phyloP scores from a whole-genome alignment of 2,888 invertebrate species.

The Idaea straminata region DNA sequence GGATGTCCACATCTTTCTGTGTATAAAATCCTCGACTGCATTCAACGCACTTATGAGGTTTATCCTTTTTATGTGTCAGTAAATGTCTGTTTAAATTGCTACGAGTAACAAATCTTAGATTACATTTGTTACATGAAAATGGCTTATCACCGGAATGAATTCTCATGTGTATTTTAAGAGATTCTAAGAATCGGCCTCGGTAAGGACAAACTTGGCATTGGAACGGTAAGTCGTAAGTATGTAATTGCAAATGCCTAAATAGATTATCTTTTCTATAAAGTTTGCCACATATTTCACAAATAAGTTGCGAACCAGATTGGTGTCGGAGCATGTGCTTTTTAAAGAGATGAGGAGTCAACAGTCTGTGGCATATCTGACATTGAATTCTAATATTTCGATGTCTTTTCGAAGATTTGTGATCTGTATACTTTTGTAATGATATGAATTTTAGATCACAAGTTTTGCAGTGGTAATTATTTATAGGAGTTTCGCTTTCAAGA shows the following conservation, averaged over 20 bases:
- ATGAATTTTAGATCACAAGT: conserved; percentile 21
- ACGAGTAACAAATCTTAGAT: conserved; percentile 48
- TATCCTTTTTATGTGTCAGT: conserved; percentile 52
- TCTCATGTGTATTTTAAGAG: conserved; percentile 53
- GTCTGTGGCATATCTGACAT: conserved; percentile 36
- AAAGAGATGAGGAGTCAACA: conserved; percentile 41
- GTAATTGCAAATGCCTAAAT: conserved; percentile 47
- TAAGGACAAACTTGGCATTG: conserved; percentile 56
- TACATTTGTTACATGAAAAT: conserved; percentile 54
- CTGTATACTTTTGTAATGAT: conserved; percentile 14
- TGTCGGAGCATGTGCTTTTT: conserved; percentile 43
- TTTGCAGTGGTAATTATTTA: conserved; percentile 16
- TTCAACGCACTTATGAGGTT: conserved; percentile 51
- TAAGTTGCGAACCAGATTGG: conserved; percentile 41
- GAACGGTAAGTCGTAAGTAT: conserved; percentile 50
- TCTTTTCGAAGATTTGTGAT: conserved; percentile 19
- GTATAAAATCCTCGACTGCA: conserved; percentile 53
- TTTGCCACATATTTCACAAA: conserved; percentile 60
- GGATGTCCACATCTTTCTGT: conserved; percentile 49
- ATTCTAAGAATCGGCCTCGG: conserved; percentile 50
- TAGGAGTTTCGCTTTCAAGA: not conserved
- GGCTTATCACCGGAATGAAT: conserved; percentile 57
- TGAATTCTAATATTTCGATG: conserved; percentile 29
- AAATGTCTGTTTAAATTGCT: conserved; percentile 61
- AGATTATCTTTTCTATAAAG: conserved; percentile 57